These are phyloP conservation scores for Sorex araneus DNA, from an alignment of 2,113 vertebrate genomes.

Conservation along the genomic window DNA sequence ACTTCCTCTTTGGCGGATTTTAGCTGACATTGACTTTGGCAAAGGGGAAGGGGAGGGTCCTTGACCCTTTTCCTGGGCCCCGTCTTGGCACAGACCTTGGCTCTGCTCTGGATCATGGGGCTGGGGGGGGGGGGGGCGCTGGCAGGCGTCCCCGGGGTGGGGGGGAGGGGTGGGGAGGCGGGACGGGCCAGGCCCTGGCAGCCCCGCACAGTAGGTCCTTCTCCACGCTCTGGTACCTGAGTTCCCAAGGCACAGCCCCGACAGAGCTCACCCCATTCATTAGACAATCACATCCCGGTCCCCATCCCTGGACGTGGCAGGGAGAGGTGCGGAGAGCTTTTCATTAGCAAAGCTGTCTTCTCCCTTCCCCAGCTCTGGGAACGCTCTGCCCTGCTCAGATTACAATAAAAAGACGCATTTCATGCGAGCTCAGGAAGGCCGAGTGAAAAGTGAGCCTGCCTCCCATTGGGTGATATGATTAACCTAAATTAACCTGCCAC, in stretches of 20 bases:
- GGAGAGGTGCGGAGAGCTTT: neutral
- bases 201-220: neutral
- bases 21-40: conserved; percentile 65
- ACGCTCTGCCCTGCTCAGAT: neutral
- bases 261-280: neutral
- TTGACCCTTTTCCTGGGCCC: neutral
- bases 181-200: neutral
- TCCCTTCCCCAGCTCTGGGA: neutral
- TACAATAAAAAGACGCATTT: conserved; percentile 35
- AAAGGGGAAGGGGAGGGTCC: conserved; percentile 68
- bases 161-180: too few relatives aligned
- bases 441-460: conserved; percentile 43
- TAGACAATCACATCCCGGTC: neutral
- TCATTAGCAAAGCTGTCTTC: neutral
- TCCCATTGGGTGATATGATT: conserved; percentile 44
- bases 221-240: accelerated
- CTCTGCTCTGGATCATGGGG: neutral
- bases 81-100: neutral
- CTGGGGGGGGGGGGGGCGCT: neutral
- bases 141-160: neutral
- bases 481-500: conserved; percentile 66
- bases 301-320: neutral
- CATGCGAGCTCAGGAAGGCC: neutral
- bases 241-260: neutral
- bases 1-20: conserved; percentile 78